phyloP scores from a whole-genome alignment of 2,888 invertebrate species.

The Patella caerulea region DNA sequence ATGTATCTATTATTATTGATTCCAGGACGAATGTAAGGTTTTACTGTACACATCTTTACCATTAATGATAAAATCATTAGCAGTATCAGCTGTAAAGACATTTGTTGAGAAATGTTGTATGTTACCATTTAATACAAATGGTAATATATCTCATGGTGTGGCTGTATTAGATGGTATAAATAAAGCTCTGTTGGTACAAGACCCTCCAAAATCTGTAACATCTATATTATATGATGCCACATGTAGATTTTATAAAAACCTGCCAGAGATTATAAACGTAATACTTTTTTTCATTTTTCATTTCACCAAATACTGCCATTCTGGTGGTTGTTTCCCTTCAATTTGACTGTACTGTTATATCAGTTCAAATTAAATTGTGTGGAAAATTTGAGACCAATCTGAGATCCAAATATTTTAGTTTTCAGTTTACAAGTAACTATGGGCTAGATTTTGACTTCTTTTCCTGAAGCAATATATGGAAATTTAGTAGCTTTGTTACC shows the following conservation, averaged over 20 bases:
- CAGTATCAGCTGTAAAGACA: constrained; percentile 42
- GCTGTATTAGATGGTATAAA: constrained; percentile 50
- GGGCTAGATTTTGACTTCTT: too few relatives aligned
- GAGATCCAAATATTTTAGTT: too few relatives aligned
- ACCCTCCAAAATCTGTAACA: constrained; percentile 61
- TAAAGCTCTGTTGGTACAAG: constrained; percentile 53
- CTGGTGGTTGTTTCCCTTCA: too few relatives aligned
- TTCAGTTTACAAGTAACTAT: too few relatives aligned
- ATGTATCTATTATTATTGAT: neutral
- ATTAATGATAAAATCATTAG: constrained; percentile 39
- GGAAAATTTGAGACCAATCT: too few relatives aligned
- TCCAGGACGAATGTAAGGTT: constrained; percentile 41
- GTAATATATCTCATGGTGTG: constrained; percentile 12
- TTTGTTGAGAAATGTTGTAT: constrained; percentile 44
- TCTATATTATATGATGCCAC: constrained; percentile 46
- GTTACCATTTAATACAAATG: constrained; percentile 28
- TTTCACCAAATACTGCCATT: neutral
- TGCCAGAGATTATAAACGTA: constrained; percentile 41
- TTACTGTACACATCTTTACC: constrained; percentile 41
- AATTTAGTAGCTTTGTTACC: too few relatives aligned
- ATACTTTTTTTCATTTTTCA: constrained; percentile 17
- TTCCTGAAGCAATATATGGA: too few relatives aligned
- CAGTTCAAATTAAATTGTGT: too few relatives aligned
- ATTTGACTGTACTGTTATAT: too few relatives aligned
- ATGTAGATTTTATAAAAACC: constrained; percentile 40